Conservation (phyloP, 1,140 invertebrate genomes). For the Trialeurodes vaporariorum region DNA sequence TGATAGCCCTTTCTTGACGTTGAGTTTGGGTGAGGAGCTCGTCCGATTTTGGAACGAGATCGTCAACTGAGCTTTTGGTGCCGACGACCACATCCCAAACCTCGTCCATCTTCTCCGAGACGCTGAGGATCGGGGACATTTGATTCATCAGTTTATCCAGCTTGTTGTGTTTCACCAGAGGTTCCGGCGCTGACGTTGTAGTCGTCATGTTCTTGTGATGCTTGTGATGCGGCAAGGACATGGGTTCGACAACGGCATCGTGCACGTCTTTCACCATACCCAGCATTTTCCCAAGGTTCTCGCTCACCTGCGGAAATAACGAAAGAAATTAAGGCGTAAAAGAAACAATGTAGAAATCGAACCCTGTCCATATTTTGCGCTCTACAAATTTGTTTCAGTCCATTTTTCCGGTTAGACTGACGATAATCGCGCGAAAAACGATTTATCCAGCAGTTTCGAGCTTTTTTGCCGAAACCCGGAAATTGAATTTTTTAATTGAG, state of each 20-base stretch:
- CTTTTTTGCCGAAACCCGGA: too few relatives aligned
- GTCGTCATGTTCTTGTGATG: conserved; percentile 33
- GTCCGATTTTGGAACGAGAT: conserved; percentile 71
- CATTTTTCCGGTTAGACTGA: too few relatives aligned
- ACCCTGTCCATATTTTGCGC: too few relatives aligned
- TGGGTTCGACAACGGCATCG: conserved; percentile 55
- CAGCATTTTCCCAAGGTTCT: conserved; percentile 50
- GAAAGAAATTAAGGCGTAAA: too few relatives aligned
- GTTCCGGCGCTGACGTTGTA: conserved; percentile 41
- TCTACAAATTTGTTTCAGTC: too few relatives aligned
- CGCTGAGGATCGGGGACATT: conserved; percentile 68
- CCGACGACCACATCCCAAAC: conserved; percentile 79
- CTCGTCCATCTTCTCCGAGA: conserved; percentile 79
- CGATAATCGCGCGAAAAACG: too few relatives aligned
- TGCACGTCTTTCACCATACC: conserved; percentile 67
- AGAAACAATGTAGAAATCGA: too few relatives aligned
- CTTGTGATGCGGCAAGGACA: conserved; percentile 25
- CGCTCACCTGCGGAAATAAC: too few relatives aligned
- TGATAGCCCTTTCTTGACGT: conserved; percentile 72
- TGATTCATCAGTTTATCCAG: conserved; percentile 61
- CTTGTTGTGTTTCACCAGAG: conserved; percentile 49
- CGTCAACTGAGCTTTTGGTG: conserved; percentile 71
- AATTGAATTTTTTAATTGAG: too few relatives aligned
- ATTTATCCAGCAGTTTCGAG: too few relatives aligned
- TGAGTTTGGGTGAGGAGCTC: conserved; percentile 72